Percentiles rank a stretch among this genome's conserved stretches.
Conservation (phyloP, 2,113 vertebrate genomes). For the Gymnorhina tibicen region DNA sequence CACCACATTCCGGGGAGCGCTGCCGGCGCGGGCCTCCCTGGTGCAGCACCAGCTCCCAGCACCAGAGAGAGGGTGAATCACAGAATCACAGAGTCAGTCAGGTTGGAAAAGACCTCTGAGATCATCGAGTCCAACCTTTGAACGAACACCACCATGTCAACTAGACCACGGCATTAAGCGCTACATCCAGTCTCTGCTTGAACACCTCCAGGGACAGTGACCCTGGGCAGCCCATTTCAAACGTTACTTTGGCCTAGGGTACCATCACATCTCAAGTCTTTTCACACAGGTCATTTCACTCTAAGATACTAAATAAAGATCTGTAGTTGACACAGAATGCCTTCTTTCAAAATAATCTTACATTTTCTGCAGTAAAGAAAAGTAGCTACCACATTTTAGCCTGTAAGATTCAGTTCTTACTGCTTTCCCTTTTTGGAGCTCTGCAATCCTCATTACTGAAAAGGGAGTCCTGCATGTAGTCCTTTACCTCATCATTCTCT, state of each 20-base stretch:
- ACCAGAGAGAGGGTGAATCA: neutral
- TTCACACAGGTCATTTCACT: too few species aligned
- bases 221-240: neutral
- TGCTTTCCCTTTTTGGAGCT: neutral
- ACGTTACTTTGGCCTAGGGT: neutral
- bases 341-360: neutral
- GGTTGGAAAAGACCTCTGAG: neutral
- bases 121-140: neutral
- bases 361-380: neutral
- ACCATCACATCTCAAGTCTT: neutral
- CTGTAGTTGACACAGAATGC: accelerated
- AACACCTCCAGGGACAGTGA: neutral
- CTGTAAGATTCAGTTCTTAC: accelerated
- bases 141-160: neutral
- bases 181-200: neutral
- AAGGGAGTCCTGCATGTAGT: neutral
- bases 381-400: neutral
- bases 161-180: accelerated
- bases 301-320: neutral
- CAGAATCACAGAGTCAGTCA: accelerated
- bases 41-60: neutral
- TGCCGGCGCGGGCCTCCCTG: neutral
- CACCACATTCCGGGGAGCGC: accelerated
- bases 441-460: neutral
- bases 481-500: neutral